A percentile compares a stretch with the other conserved stretches of the same genome.
These are phyloP conservation scores for Carassius carassius DNA, from an alignment of 2,113 vertebrate genomes.

Conservation along the genomic window DNA sequence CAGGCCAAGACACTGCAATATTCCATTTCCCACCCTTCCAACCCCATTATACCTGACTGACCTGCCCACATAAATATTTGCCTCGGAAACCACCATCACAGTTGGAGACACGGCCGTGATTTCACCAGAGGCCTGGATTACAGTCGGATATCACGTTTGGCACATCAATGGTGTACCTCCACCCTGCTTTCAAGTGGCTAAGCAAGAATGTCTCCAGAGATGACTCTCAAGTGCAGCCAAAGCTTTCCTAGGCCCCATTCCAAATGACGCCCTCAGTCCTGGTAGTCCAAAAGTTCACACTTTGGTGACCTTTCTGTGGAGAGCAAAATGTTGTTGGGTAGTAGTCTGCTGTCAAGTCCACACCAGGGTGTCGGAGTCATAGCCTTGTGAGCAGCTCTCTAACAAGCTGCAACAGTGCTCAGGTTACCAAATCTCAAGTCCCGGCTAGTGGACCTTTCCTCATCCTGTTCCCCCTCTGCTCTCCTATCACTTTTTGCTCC, in stretches of 20 bases:
- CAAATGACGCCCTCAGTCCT: not conserved
- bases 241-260: constrained; percentile 21
- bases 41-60: constrained; percentile 46
- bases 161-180: constrained; percentile 24
- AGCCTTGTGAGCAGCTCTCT: not conserved
- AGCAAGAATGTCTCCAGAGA: constrained; percentile 32
- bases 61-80: constrained; percentile 48
- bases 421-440: not conserved
- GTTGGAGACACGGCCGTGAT: constrained; percentile 35
- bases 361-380: not conserved
- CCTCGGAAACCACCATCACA: constrained; percentile 47
- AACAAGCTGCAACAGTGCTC: not conserved
- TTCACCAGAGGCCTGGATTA: constrained; percentile 26
- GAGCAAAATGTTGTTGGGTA: not conserved
- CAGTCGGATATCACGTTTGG: constrained; percentile 34
- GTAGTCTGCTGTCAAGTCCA: not conserved
- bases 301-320: not conserved
- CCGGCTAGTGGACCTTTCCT: not conserved
- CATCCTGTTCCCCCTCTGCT: not conserved
- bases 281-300: constrained; percentile 4
- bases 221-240: constrained; percentile 6
- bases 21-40: constrained; percentile 25
- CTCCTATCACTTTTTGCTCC: not conserved
- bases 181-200: constrained; percentile 21
- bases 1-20: constrained; percentile 23